A percentile compares a stretch with the other conserved stretches of the same genome.
Evolutionary conservation across 2,888 invertebrate species (phyloP).

Genomic region (Willowsia nigromaculata): DNA sequence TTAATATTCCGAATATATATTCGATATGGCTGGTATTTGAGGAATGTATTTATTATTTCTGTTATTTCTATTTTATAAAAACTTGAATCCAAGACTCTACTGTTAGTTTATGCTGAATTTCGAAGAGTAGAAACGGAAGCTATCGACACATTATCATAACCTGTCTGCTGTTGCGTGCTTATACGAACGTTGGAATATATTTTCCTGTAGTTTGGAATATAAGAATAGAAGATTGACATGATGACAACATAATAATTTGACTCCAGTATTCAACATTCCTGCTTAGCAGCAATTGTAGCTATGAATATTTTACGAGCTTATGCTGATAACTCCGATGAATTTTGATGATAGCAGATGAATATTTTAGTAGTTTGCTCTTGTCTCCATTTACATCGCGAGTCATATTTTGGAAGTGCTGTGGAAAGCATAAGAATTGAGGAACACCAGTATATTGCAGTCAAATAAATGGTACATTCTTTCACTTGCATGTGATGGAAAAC

Average conservation of each 20-base stretch:
- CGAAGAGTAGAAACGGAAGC: background rate
- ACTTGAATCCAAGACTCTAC: no score
- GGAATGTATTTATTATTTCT: no score
- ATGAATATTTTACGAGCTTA: background rate
- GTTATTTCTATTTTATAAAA: no score
- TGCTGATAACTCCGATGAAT: background rate
- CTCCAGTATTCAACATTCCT: background rate
- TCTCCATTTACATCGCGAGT: no score
- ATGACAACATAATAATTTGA: background rate
- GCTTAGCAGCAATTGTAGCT: background rate
- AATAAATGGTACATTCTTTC: no score
- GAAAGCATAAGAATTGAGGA: no score
- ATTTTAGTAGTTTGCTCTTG: background rate
- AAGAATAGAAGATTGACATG: background rate
- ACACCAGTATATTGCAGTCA: no score
- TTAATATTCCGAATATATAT: no score
- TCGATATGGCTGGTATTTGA: no score
- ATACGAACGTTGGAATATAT: background rate
- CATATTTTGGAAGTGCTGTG: no score
- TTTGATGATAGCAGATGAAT: background rate
- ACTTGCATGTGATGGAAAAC: no score
- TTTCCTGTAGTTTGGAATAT: background rate
- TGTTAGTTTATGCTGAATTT: background rate
- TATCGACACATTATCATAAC: constrained; percentile 9
- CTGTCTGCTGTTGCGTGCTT: background rate